Conservation (phyloP, 2,888 invertebrate genomes). For the Tethea ocularis region DNA sequence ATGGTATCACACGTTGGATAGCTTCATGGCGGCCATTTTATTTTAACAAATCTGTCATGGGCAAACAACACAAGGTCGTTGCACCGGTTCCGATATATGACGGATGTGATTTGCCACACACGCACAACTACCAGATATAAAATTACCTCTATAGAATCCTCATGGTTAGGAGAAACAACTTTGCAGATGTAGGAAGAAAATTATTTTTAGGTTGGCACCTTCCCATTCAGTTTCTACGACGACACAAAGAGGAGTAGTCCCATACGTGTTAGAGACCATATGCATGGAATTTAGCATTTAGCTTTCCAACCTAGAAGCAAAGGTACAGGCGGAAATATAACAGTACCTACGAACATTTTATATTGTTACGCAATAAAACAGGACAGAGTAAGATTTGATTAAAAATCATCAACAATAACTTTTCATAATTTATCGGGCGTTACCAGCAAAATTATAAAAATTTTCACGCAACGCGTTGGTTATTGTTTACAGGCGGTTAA, state of each 20-base stretch:
- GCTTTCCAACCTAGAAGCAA: no score
- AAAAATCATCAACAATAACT: background rate
- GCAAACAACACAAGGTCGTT: constrained; percentile 36
- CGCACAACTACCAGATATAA: background rate
- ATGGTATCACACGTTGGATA: background rate
- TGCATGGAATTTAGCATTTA: no score
- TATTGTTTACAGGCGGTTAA: background rate
- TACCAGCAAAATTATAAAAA: background rate
- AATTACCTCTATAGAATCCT: no score
- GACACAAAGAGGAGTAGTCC: no score
- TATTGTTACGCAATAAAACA: no score
- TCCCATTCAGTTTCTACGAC: no score
- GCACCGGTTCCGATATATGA: constrained; percentile 27
- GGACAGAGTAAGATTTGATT: no score
- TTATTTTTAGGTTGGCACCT: no score
- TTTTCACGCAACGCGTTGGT: background rate
- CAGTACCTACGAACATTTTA: no score
- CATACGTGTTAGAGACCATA: no score
- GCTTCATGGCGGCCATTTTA: background rate
- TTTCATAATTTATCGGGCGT: background rate
- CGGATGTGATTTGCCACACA: constrained; percentile 27
- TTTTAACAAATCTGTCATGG: constrained; percentile 26
- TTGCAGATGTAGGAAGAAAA: no score
- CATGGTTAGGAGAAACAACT: background rate
- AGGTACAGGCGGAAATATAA: no score